Base-by-base conservation (phyloP, 2,113 vertebrate genomes). In the Otocyon megalotis region DNA sequence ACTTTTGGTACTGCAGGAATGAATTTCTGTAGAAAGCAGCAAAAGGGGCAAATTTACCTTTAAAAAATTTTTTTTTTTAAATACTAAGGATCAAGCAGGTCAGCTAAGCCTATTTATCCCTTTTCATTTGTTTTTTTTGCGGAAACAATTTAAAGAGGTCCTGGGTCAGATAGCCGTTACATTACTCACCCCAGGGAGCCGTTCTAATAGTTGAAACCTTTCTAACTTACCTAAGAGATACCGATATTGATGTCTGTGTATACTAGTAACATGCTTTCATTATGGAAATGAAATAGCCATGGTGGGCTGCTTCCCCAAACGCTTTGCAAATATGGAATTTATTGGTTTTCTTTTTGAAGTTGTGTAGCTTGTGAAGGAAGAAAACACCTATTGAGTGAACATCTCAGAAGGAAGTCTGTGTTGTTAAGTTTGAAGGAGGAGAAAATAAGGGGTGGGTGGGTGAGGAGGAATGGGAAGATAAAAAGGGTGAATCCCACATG, bases 21-120 rank as follows among this genome's bases (percentile, higher is more conserved):
- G 94, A 54, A 32, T 82, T 86, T 93, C 74, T 86, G 43, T 71
- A 56, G 95, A 98, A 96, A 98, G 74, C 20, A 96, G n/a, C 87
- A 91, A 93, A 94, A 89, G 63, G 93, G 54, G 77, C 96, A 58
- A 63, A 56, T 94, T 95, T 94, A 91, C 37, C 50, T 84, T 88
- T 93, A 43, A 43, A 43, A 43, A 43, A 43, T 30, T 11, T 74
- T 48, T 77, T 35, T 32, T 22, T 60, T n/a, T 14, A 26, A 54
- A 28, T 3, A 56, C 60, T 56, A 28, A 72, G 48, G 15, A 74
- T 84, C 62, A 74, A 69, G 32, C 26, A 50, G 17, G 8, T 65
- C 26, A 24, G 48, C 62, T n/a, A 56, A 62, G 28, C 30, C 65
- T 43, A 37, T 10, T 53, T 12, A 6, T 4, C 1, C 6, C 17